These are phyloP conservation scores for Sialia sialis DNA, from an alignment of 2,113 vertebrate species.

Conservation along the genomic window DNA sequence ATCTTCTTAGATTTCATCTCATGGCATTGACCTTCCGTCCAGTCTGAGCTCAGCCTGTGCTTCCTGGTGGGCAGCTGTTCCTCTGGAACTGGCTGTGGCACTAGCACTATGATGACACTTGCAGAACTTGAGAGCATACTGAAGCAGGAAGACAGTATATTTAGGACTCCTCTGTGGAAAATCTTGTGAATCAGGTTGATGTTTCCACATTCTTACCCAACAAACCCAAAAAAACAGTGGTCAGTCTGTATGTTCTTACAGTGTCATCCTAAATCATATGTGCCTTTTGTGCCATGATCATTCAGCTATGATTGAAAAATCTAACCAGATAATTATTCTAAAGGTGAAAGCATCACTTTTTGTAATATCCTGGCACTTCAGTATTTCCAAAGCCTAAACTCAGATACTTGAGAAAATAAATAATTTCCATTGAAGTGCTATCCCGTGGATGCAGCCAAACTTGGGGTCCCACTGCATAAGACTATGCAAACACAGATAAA, in stretches of 20 bases:
- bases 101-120: accelerated
- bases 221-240: background rate
- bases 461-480: background rate
- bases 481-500: background rate
- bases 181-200: background rate
- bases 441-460: background rate
- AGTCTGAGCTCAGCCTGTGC: background rate
- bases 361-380: background rate
- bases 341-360: background rate
- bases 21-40: accelerated
- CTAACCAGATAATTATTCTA: background rate
- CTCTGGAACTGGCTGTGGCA: background rate
- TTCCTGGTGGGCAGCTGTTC: background rate
- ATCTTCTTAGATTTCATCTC: background rate
- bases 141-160: background rate
- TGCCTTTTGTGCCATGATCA: background rate
- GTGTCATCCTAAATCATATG: background rate
- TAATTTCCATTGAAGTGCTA: background rate
- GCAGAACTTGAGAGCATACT: background rate
- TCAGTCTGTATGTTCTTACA: background rate
- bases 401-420: background rate
- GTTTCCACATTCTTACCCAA: background rate
- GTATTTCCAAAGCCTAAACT: background rate
- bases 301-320: background rate
- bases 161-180: background rate